Base-by-base conservation (phyloP, 1,140 invertebrate genomes). In the Platyscapa corneri region DNA sequence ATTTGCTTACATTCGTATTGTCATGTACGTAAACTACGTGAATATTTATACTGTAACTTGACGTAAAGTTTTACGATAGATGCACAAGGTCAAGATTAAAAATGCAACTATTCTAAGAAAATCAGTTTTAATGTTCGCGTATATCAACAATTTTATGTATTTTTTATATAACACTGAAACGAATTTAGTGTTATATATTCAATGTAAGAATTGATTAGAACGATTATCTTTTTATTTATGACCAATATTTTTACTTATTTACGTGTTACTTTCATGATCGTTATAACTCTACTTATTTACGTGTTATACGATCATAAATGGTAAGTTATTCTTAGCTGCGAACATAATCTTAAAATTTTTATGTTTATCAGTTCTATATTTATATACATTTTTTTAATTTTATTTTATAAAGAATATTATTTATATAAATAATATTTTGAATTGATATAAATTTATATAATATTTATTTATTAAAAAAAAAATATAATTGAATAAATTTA, bases 91-190 rank as follows among this genome's bases (percentile, higher is more conserved):
- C 30, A 37, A 53, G 27, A 82, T 74, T 72, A 56, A 34, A 32
- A 49, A 81, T 81, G n/a, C 42, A 70, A 70, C 14, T 18, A 53
- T 82, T 82, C 67, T 8, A 30, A 56, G 80, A 72, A 82, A 10
- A 27, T 72, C 56, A 32, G 32, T 20, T 12, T 23, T 20, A 37
- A 6, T 37, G 12, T 27, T 53, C 14, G 23, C 56, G 14, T 27
- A 32, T 23, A 34, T 49, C 49, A 37, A 60, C n/a, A 7, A n/a
- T 23, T 82, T 82, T 60, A 82, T 74, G 70, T 18, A 1, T 37
- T 42, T 82, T 60, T 82, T 64, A 8, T 79, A 3, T 65, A 20
- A 32, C 3, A 5, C 49, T 30, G 7, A 49, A 77, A 30, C 23
- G 7, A 23, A 56, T 56, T 18, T 42, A 20, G n/a, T 32, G 1